Conservation (phyloP, 2,113 vertebrate species). For the Oncorhynchus kisutch region DNA sequence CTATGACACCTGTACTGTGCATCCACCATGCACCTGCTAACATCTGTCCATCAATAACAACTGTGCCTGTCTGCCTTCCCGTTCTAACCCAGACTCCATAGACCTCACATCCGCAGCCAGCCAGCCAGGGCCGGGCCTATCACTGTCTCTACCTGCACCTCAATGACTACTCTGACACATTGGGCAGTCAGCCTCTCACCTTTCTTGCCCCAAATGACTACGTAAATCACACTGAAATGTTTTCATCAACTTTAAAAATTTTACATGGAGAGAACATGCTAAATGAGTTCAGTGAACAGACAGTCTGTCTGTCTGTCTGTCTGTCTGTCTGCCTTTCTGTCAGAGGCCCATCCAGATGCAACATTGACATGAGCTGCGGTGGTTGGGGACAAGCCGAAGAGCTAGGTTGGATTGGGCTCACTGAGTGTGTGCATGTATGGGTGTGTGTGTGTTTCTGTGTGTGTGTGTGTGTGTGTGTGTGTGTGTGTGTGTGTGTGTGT, state of each 20-base stretch:
- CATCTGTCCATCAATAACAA: conserved; percentile 42
- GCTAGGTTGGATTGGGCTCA: not conserved
- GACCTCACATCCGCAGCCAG: too few relatives aligned
- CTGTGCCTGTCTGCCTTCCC: conserved; percentile 8
- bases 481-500: conserved; percentile 10
- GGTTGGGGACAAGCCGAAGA: too few relatives aligned
- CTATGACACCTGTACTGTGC: not conserved
- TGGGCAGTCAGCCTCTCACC: too few relatives aligned
- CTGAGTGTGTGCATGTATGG: too few relatives aligned
- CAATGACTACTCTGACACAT: too few relatives aligned
- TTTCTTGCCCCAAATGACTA: too few relatives aligned
- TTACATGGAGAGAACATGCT: too few relatives aligned
- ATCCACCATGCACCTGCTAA: not conserved
- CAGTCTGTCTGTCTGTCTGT: not conserved
- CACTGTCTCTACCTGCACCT: too few relatives aligned
- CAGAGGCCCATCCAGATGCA: not conserved
- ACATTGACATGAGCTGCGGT: too few relatives aligned
- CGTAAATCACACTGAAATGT: too few relatives aligned
- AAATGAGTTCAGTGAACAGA: not conserved
- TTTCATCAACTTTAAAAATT: not conserved
- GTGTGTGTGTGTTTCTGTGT: not conserved
- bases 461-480: not conserved
- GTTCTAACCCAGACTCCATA: too few relatives aligned
- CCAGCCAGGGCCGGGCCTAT: too few relatives aligned
- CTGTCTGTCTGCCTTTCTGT: conserved; percentile 1